Evolutionary conservation across 64 coral and sea anemone genomes (phyloP).

Genomic region (Stylophora pistillata): DNA sequence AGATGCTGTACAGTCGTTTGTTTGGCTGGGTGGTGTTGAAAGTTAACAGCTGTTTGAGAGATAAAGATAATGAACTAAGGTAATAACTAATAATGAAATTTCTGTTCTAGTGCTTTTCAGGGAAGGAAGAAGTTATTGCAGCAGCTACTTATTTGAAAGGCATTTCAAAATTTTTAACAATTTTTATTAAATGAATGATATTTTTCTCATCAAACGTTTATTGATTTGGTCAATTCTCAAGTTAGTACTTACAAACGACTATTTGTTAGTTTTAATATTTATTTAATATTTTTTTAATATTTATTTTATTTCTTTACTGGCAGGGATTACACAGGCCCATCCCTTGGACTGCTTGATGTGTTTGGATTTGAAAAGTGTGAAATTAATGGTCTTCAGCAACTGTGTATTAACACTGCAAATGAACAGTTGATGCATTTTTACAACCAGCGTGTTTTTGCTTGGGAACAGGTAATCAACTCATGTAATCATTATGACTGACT

Average conservation of each 20-base stretch:
- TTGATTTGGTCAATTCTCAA: too few species aligned
- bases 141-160: too few species aligned
- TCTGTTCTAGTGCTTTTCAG: neutral
- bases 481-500: too few species aligned
- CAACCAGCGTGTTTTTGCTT: constrained; percentile 72
- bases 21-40: constrained; percentile 70
- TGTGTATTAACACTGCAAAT: constrained; percentile 79
- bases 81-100: neutral
- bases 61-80: constrained; percentile 20
- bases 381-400: constrained; percentile 61
- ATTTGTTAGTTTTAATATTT: too few species aligned
- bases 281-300: too few species aligned
- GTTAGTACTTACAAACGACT: too few species aligned
- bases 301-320: neutral
- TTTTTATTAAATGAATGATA: too few species aligned
- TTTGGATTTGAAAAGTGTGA: constrained; percentile 79
- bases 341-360: constrained; percentile 39
- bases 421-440: constrained; percentile 74
- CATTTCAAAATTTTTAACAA: too few species aligned
- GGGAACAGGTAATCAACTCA: constrained; percentile 68
- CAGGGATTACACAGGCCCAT: neutral
- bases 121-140: too few species aligned
- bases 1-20: constrained; percentile 58
- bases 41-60: constrained; percentile 55
- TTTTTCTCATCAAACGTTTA: too few species aligned